Conservation (phyloP, 2,888 invertebrate species). For the Seira sanloemensis region DNA sequence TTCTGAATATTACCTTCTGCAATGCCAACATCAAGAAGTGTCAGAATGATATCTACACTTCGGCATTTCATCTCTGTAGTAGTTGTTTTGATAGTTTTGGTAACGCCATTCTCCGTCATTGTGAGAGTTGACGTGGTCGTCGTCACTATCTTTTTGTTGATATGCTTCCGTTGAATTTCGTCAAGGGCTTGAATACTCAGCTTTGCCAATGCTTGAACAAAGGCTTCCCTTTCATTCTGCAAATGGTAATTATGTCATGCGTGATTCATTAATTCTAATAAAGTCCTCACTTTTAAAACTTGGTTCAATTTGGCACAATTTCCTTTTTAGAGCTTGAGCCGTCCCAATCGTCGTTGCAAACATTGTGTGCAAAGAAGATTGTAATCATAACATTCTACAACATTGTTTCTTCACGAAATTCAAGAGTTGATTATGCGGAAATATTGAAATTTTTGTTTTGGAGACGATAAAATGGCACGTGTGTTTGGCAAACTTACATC, state of each 20-base stretch:
- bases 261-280: too few relatives aligned
- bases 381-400: too few relatives aligned
- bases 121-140: slow-evolving; percentile 62
- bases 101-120: slow-evolving; percentile 68
- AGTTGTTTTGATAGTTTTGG: slow-evolving; percentile 66
- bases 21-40: slow-evolving; percentile 64
- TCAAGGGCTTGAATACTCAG: slow-evolving; percentile 56
- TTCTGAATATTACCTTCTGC: slow-evolving; percentile 63
- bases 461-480: background rate
- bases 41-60: slow-evolving; percentile 64
- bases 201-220: slow-evolving; percentile 60
- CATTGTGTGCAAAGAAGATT: too few relatives aligned
- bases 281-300: too few relatives aligned
- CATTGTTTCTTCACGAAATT: too few relatives aligned
- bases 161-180: slow-evolving; percentile 63
- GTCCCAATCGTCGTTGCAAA: too few relatives aligned
- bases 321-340: too few relatives aligned
- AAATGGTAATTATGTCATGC: background rate
- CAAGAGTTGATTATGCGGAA: slow-evolving; percentile 39
- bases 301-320: too few relatives aligned
- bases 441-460: slow-evolving; percentile 13
- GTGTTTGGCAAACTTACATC: slow-evolving; percentile 43
- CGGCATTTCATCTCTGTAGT: slow-evolving; percentile 69
- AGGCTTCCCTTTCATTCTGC: slow-evolving; percentile 63
- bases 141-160: slow-evolving; percentile 57